These are phyloP conservation scores for Pseudocheirus occidentalis DNA, from an alignment of 2,797 vertebrate species.

Conservation along the genomic window DNA sequence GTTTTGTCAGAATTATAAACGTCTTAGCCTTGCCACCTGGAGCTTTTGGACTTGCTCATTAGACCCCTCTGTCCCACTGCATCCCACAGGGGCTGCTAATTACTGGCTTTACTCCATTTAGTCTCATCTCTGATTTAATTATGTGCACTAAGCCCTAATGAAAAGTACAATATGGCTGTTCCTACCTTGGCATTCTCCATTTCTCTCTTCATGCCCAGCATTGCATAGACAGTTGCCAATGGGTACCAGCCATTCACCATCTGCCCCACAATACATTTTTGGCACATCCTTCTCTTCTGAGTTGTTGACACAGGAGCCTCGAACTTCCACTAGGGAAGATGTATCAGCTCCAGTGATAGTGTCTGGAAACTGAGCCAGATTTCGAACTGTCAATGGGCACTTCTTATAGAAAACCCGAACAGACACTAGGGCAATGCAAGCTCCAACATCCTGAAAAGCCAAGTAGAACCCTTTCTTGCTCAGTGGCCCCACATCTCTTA, in stretches of 20 bases:
- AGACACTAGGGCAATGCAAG: slow-evolving; percentile 96
- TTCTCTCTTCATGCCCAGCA: slow-evolving; percentile 95
- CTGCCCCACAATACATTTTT: slow-evolving; percentile 99
- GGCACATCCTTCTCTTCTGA: slow-evolving; percentile 98
- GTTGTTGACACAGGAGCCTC: slow-evolving; percentile 97
- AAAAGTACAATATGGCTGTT: slow-evolving; percentile 79
- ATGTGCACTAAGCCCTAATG: slow-evolving; percentile 79
- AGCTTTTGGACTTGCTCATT: slow-evolving; percentile 85
- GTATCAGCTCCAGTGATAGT: slow-evolving; percentile 96
- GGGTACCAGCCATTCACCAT: slow-evolving; percentile 98
- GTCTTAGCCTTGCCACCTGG: slow-evolving; percentile 85
- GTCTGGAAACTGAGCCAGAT: slow-evolving; percentile 97
- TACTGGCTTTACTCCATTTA: slow-evolving; percentile 87
- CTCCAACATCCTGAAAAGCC: slow-evolving; percentile 98
- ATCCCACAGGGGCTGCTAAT: slow-evolving; percentile 90
- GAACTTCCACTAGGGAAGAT: slow-evolving; percentile 96
- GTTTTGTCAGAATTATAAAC: slow-evolving; percentile 75
- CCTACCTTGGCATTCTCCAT: slow-evolving; percentile 96
- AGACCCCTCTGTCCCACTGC: slow-evolving; percentile 86
- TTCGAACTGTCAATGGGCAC: slow-evolving; percentile 94
- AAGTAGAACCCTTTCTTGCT: slow-evolving; percentile 96
- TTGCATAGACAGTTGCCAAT: slow-evolving; percentile 98
- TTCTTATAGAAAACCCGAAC: slow-evolving; percentile 98
- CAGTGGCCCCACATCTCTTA: slow-evolving; percentile 93
- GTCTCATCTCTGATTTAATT: slow-evolving; percentile 89